Percentiles rank a stretch among this genome's conserved stretches.
Conservation (phyloP, 2,113 vertebrate genomes). For the Dicrurus megarhynchus region DNA sequence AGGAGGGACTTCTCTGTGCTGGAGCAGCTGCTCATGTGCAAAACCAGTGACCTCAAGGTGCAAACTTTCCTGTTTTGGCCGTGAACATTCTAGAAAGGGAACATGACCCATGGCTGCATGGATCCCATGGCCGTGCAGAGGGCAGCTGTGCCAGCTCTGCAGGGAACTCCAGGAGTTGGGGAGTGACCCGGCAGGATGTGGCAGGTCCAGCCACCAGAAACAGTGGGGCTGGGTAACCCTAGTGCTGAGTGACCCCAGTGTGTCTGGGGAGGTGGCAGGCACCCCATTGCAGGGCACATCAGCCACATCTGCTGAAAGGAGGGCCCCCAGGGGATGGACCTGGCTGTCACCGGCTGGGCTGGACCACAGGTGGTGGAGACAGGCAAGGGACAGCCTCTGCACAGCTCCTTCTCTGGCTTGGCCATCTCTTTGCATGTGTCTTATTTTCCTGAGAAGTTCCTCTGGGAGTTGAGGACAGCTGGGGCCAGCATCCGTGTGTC, state of each 20-base stretch:
- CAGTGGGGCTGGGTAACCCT: background rate
- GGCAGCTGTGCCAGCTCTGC: background rate
- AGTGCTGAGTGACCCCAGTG: background rate
- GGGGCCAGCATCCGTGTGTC: background rate
- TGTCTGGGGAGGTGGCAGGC: background rate
- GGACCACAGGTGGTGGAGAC: background rate
- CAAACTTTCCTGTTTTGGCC: background rate
- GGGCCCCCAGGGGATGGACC: background rate
- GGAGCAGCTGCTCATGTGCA: background rate
- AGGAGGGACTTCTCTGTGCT: background rate
- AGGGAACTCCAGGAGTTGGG: fast-evolving
- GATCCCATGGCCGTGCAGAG: background rate
- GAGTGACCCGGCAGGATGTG: fast-evolving
- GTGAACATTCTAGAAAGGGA: background rate
- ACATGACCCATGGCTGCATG: fast-evolving
- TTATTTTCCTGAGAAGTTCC: background rate
- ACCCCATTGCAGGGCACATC: background rate
- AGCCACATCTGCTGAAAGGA: background rate
- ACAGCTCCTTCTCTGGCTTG: background rate
- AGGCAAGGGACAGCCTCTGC: background rate
- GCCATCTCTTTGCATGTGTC: background rate
- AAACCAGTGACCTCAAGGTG: background rate
- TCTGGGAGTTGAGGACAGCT: background rate
- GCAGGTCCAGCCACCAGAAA: background rate
- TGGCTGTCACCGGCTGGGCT: background rate